These are phyloP conservation scores for Bufotes viridis DNA, from an alignment of 2,797 vertebrate species.

Conservation along the genomic window DNA sequence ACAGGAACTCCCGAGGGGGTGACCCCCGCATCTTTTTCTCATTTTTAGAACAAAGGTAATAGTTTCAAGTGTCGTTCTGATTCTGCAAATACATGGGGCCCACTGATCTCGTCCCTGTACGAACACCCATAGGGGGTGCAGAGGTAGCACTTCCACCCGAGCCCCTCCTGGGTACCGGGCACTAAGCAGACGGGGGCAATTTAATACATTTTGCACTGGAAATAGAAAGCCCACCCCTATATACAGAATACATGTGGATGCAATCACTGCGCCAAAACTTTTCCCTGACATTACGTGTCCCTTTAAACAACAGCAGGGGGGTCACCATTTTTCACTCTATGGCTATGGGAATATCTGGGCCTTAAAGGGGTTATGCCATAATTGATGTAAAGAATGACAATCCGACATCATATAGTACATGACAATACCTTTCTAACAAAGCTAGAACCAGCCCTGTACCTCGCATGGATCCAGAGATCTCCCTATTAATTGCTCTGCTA, in stretches of 20 bases:
- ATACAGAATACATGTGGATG: no score
- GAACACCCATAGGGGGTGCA: background rate
- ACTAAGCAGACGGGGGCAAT: background rate
- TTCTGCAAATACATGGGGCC: background rate
- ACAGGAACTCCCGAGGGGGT: background rate
- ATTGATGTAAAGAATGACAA: no score
- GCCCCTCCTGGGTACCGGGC: background rate
- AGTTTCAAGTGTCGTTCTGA: background rate
- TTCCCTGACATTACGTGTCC: no score
- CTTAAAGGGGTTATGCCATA: no score
- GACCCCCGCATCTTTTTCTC: background rate
- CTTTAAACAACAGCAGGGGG: no score
- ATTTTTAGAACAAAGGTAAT: background rate
- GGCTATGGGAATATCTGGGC: background rate
- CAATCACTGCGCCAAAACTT: no score
- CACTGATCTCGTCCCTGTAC: background rate
- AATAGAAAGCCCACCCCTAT: no score
- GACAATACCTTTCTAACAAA: no score
- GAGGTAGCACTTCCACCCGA: background rate
- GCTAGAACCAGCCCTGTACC: no score
- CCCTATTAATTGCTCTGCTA: no score
- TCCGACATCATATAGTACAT: no score
- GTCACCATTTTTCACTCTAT: background rate
- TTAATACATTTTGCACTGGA: background rate
- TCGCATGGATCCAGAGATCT: no score